Evolutionary conservation across 2,888 invertebrate genomes (phyloP).

Genomic region (Caenorhabditis imperialis): DNA sequence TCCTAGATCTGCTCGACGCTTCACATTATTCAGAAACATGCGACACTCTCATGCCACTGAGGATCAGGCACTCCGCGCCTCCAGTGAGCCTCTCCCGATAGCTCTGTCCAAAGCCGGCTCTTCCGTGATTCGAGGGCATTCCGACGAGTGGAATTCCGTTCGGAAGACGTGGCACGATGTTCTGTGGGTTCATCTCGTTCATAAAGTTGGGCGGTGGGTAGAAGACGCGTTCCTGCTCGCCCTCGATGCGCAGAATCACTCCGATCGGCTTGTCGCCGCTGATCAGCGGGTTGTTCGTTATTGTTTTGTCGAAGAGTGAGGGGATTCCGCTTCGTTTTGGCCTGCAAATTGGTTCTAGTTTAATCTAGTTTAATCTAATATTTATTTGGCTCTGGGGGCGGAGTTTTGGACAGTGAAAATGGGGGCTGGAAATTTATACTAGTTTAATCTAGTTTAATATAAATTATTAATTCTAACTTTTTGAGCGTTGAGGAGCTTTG

Average conservation of each 20-base stretch:
- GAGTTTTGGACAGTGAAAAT: no score
- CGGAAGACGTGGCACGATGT: slow-evolving; percentile 60
- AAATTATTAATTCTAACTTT: no score
- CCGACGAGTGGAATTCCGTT: slow-evolving; percentile 55
- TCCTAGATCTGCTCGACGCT: not conserved
- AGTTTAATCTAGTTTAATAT: no score
- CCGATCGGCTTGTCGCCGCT: slow-evolving; percentile 39
- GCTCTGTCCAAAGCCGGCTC: slow-evolving; percentile 56
- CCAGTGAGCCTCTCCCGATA: slow-evolving; percentile 37
- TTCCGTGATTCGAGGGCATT: slow-evolving; percentile 56
- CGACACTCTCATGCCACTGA: no score
- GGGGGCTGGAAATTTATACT: no score
- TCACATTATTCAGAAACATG: no score
- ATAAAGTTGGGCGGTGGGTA: slow-evolving; percentile 35
- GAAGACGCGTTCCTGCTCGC: slow-evolving; percentile 43
- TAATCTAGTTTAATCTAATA: no score
- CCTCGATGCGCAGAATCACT: slow-evolving; percentile 38
- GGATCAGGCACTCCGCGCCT: no score
- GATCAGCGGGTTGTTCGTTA: slow-evolving; percentile 32
- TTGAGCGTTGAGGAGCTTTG: no score
- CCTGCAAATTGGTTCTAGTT: no score
- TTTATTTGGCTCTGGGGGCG: no score
- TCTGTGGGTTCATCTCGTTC: slow-evolving; percentile 2
- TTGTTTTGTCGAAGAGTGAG: slow-evolving; percentile 46
- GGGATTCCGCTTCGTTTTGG: slow-evolving; percentile 16